Percentiles rank a stretch among this genome's conserved stretches.
Evolutionary conservation across 2,797 vertebrate species (phyloP).

Genomic region (Glyptemys insculpta): DNA sequence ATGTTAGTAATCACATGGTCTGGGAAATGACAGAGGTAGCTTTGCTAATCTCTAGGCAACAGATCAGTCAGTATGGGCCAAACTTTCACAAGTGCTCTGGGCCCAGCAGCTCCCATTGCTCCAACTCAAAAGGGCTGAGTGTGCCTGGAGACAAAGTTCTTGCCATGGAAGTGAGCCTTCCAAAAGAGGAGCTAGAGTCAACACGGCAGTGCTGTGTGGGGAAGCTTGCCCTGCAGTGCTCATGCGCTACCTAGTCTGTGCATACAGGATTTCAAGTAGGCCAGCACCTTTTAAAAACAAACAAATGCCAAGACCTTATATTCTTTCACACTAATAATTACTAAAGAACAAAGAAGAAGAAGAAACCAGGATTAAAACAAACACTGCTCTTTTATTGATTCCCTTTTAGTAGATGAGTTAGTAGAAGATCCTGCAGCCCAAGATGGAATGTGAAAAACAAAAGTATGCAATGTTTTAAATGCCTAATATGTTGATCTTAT

Average conservation of each 20-base stretch:
- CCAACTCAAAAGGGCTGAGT: not conserved
- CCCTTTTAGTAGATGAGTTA: not conserved
- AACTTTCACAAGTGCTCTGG: not conserved
- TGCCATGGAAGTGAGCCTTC: not conserved
- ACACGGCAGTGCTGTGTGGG: not conserved
- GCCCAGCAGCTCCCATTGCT: rapidly evolving
- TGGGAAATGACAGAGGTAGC: not conserved
- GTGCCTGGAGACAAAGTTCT: not conserved
- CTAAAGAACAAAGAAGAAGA: not conserved
- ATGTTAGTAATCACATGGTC: not conserved
- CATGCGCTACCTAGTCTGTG: not conserved
- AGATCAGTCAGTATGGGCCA: not conserved
- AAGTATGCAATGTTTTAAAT: conserved; percentile 39
- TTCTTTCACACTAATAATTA: not conserved
- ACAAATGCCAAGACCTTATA: not conserved
- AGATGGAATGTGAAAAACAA: conserved; percentile 21
- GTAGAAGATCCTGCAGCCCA: not conserved
- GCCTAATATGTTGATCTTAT: conserved; percentile 18
- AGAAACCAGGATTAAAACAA: not conserved
- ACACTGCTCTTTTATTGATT: not conserved
- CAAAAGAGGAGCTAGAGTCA: not conserved
- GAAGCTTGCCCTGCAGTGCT: not conserved
- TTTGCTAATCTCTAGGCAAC: not conserved
- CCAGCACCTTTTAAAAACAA: not conserved
- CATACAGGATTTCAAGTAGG: not conserved